Evolutionary conservation across 2,888 invertebrate species (phyloP).

Genomic region (Coenonympha arcania): DNA sequence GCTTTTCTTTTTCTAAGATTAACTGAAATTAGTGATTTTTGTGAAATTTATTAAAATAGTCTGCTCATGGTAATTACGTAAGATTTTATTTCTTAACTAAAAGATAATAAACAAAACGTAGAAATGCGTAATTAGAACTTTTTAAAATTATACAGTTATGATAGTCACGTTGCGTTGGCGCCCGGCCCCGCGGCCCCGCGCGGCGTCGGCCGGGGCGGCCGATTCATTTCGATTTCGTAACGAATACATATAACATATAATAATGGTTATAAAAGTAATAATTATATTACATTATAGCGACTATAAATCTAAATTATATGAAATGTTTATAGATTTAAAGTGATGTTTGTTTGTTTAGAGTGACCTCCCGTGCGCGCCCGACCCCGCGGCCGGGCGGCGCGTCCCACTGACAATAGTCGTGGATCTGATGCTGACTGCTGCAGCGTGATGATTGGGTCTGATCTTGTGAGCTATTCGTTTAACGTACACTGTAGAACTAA

Average conservation of each 20-base stretch:
- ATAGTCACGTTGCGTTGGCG: constrained; percentile 64
- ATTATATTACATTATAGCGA: constrained; percentile 71
- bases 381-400: constrained; percentile 42
- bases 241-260: constrained; percentile 74
- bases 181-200: constrained; percentile 39
- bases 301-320: constrained; percentile 75
- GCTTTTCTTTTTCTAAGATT: constrained; percentile 68
- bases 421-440: constrained; percentile 46
- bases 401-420: constrained; percentile 65
- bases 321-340: constrained; percentile 74
- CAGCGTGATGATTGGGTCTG: constrained; percentile 60
- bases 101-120: constrained; percentile 74
- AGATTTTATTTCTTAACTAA: constrained; percentile 75
- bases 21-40: constrained; percentile 69
- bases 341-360: constrained; percentile 69
- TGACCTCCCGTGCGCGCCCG: constrained; percentile 68
- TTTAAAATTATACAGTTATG: constrained; percentile 75
- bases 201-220: constrained; percentile 39
- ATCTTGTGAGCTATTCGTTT: constrained; percentile 66
- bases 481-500: constrained; percentile 70
- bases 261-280: constrained; percentile 74
- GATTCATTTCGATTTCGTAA: constrained; percentile 66
- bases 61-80: constrained; percentile 73
- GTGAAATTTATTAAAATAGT: constrained; percentile 72
- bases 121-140: constrained; percentile 74